Evolutionary conservation across 2,888 invertebrate genomes (phyloP), one percentile per base, ranked within the genome.

Genomic region (Drosophila fulvimacula): DNA sequence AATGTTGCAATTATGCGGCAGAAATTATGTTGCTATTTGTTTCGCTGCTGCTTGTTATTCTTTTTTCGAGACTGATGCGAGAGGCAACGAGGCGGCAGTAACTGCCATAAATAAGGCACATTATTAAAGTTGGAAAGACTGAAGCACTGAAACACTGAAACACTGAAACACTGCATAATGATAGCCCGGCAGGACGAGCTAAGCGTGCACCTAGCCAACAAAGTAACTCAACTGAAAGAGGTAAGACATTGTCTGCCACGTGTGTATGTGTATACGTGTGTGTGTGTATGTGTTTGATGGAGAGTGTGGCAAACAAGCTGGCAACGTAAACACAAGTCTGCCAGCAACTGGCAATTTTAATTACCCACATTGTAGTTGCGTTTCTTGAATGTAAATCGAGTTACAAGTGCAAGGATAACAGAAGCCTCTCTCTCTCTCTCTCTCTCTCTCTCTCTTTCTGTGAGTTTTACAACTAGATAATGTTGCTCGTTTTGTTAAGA

Each of bases 1-100:
- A 84, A 84, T 84, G 87, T 82, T 87, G 87, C 82, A 87, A 84
- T 84, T 84, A 84, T 84, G 87, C 82, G 87, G 73, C 78, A 76
- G 65, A 80, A 81, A 77, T 83, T 60, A 83, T 87, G 87, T 79
- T 70, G 62, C 62, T 62, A 52, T 76, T 64, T 76, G 41, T 52
- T 59, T 39, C 51, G 36, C 19, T n/a, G 17, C 11, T 17, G 6
- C 9, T 30, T 53, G 13, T 32, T 19, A 30, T 11, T 17, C 4
- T n/a, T 39, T 49, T 21, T 42, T 27, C 1, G 10, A 36, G 51
- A 56, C 48, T 59, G 73, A 58, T 61, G 74, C 44, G 60, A 44
- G 53, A 44, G 53, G 49, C 4, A 32, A 32, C 30, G 42, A 48
- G 51, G 38, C 52, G 61, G 46, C 39, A 17, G 57, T 49, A 53